Evolutionary conservation across 2,113 vertebrate species (phyloP).

Genomic region (Marmota flaviventris): DNA sequence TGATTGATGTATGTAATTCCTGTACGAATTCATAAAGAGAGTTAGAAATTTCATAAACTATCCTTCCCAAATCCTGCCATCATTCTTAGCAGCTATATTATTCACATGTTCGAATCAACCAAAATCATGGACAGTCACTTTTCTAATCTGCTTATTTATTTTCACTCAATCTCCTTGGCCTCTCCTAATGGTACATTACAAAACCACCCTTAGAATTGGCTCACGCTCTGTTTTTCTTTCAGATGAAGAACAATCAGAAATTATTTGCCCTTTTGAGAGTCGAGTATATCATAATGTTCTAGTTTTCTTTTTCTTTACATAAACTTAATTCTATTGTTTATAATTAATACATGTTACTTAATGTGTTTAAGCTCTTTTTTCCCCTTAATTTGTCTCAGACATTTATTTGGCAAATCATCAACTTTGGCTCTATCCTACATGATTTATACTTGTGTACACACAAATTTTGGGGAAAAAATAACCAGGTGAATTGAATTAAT

Average conservation of each 20-base stretch:
- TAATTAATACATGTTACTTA: neutral
- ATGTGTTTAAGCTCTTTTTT: neutral
- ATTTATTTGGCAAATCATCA: neutral
- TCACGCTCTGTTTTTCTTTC: neutral
- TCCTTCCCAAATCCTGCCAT: neutral
- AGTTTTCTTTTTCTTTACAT: neutral
- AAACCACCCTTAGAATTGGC: neutral
- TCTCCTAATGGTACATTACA: neutral
- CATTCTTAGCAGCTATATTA: neutral
- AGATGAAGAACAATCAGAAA: neutral
- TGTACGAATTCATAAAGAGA: neutral
- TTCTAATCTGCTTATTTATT: neutral
- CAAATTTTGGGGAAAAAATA: neutral
- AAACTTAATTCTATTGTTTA: neutral
- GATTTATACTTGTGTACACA: no score
- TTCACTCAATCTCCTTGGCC: neutral
- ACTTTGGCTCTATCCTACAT: neutral
- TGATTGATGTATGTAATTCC: neutral
- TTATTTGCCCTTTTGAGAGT: neutral
- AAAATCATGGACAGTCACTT: neutral
- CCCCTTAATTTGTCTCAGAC: neutral
- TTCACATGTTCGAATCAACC: neutral
- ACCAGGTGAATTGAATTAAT: neutral
- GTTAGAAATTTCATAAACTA: neutral
- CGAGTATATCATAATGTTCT: neutral